Percentiles rank a stretch among this genome's conserved stretches.
Evolutionary conservation across 2,113 vertebrate species (phyloP).

Genomic region (Pelecanus crispus): DNA sequence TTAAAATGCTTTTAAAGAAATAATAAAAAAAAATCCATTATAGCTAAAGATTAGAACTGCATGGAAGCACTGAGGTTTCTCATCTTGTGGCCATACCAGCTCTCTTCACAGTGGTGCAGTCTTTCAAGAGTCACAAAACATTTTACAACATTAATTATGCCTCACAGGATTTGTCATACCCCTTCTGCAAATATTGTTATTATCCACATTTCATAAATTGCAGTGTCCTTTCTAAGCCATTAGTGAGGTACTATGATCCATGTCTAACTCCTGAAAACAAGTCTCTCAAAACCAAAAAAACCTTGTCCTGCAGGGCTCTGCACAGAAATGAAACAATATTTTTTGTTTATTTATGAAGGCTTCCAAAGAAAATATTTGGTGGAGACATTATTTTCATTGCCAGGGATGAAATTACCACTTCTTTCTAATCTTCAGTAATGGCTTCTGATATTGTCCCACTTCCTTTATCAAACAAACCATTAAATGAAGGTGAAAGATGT

Average conservation of each 20-base stretch:
- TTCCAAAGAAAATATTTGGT: background rate
- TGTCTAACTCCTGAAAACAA: background rate
- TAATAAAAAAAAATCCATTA: background rate
- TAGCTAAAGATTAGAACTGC: background rate
- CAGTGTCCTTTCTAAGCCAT: background rate
- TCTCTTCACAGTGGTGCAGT: background rate
- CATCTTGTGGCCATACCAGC: background rate
- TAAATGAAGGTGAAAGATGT: background rate
- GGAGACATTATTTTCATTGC: background rate
- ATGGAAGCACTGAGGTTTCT: background rate
- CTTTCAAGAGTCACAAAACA: background rate
- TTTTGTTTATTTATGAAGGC: background rate
- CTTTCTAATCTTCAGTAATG: background rate
- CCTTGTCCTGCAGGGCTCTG: background rate
- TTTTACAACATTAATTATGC: background rate
- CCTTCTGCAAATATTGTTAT: background rate
- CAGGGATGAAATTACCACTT: background rate
- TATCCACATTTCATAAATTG: background rate
- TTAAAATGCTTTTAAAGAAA: background rate
- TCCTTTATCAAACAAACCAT: background rate
- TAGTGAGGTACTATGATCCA: background rate
- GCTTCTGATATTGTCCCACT: background rate
- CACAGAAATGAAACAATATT: background rate
- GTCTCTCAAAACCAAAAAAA: background rate
- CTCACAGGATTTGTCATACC: background rate